Percentiles rank a stretch among this genome's conserved stretches.
Conservation (phyloP, 2,797 vertebrate genomes). For the Pantherophis vulpinus region DNA sequence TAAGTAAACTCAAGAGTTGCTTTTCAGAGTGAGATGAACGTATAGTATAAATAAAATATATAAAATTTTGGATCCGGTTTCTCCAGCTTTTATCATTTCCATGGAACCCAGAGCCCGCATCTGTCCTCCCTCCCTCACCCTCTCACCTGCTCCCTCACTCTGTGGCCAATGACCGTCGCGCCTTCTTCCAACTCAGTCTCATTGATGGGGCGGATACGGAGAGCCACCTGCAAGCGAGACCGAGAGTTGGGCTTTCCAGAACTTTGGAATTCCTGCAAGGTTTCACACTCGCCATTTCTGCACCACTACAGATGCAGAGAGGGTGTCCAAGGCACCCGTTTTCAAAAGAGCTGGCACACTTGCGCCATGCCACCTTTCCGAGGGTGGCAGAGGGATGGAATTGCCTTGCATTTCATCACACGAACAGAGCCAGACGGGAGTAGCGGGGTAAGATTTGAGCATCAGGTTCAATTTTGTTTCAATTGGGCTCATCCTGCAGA, state of each 20-base stretch:
- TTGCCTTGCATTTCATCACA: background rate
- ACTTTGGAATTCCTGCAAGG: background rate
- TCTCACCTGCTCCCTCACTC: conserved; percentile 67
- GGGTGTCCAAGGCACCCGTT: background rate
- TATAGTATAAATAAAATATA: background rate
- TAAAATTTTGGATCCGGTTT: background rate
- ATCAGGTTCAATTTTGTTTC: background rate
- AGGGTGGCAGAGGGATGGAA: background rate
- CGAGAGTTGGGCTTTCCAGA: background rate
- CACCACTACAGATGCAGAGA: background rate
- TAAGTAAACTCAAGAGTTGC: background rate
- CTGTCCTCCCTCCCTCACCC: background rate
- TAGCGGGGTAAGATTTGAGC: background rate
- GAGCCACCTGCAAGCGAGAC: conserved; percentile 52
- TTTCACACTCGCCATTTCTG: background rate
- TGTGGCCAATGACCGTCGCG: conserved; percentile 53
- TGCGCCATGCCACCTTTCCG: background rate
- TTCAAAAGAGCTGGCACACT: background rate
- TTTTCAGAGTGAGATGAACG: background rate
- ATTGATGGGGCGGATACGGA: conserved; percentile 59
- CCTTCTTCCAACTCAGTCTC: conserved; percentile 63
- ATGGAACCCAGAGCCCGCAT: background rate
- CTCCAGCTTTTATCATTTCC: background rate
- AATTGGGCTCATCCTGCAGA: background rate
- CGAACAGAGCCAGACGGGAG: background rate